Evolutionary conservation across 2,888 invertebrate genomes (phyloP).

Genomic region (Diarsia brunnea): DNA sequence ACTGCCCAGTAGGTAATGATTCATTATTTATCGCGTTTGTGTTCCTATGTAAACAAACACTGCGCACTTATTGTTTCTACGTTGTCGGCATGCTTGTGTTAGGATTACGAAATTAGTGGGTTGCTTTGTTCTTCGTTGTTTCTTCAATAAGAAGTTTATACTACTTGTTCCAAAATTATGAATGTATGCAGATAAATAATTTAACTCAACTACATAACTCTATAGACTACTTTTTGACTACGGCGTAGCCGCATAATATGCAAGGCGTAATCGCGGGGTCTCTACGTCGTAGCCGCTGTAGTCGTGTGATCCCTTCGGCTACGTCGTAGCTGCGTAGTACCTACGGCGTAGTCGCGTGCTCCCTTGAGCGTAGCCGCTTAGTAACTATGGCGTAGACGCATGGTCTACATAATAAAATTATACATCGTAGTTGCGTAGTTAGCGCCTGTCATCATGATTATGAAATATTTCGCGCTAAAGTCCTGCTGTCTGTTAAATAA

Average conservation of each 20-base stretch:
- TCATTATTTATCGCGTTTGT: conserved; percentile 64
- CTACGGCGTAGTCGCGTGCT: not conserved
- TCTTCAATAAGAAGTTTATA: conserved; percentile 3
- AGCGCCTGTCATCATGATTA: conserved; percentile 12
- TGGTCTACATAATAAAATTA: not conserved
- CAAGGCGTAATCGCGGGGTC: not conserved
- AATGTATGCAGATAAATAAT: too few relatives aligned
- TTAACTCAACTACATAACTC: not conserved
- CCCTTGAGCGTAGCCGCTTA: not conserved
- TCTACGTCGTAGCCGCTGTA: not conserved
- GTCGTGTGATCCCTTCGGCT: not conserved
- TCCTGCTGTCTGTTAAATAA: conserved; percentile 13
- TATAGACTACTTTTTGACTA: not conserved
- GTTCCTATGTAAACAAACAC: conserved; percentile 64
- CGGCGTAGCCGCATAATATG: not conserved
- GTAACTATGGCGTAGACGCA: not conserved
- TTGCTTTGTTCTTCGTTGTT: conserved; percentile 35
- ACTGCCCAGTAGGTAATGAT: conserved; percentile 61
- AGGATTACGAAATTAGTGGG: conserved; percentile 26
- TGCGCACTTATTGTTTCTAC: conserved; percentile 67
- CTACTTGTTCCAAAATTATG: conserved; percentile 7
- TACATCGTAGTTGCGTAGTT: not conserved
- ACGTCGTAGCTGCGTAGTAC: not conserved
- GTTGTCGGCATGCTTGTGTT: conserved; percentile 40
- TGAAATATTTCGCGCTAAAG: conserved; percentile 11